A percentile compares a stretch with the other conserved stretches of the same genome.
Conservation (phyloP, 2,888 invertebrate genomes). For the Caenorhabditis japonica region DNA sequence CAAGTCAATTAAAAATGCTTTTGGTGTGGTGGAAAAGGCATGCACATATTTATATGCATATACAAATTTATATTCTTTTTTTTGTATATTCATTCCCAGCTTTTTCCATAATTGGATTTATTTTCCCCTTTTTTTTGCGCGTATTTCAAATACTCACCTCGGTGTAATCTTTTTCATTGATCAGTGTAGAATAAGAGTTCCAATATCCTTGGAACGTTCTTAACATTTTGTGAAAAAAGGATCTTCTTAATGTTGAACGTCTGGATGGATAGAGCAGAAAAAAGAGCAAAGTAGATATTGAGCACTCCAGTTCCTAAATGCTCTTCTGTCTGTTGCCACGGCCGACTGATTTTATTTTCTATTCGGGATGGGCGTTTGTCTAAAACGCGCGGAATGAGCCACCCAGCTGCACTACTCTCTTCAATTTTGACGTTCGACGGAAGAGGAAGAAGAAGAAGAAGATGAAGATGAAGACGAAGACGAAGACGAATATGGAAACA, state of each 20-base stretch:
- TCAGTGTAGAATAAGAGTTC: constrained; percentile 41
- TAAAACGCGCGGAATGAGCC: neutral
- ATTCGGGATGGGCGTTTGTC: neutral
- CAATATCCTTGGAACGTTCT: constrained; percentile 45
- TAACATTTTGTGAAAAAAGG: constrained; percentile 16
- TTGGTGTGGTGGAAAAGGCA: constrained; percentile 8
- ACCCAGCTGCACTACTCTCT: neutral
- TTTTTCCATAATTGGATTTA: too few species aligned
- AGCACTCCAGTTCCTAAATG: neutral
- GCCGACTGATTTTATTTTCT: constrained; percentile 19
- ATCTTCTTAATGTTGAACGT: too few species aligned
- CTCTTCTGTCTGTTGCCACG: constrained; percentile 25
- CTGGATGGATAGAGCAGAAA: neutral
- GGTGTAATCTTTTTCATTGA: constrained; percentile 39
- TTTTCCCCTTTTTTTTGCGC: neutral
- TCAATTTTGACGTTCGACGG: constrained; percentile 35
- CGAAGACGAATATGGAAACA: too few species aligned
- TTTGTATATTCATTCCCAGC: neutral
- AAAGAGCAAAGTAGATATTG: neutral
- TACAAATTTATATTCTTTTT: constrained; percentile 3
- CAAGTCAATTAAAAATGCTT: constrained; percentile 37
- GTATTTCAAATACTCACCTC: constrained; percentile 13
- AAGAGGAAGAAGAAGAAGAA: neutral
- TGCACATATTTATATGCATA: constrained; percentile 7
- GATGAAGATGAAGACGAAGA: too few species aligned